Conservation (phyloP, 1,140 invertebrate genomes). For the Panulirus ornatus region DNA sequence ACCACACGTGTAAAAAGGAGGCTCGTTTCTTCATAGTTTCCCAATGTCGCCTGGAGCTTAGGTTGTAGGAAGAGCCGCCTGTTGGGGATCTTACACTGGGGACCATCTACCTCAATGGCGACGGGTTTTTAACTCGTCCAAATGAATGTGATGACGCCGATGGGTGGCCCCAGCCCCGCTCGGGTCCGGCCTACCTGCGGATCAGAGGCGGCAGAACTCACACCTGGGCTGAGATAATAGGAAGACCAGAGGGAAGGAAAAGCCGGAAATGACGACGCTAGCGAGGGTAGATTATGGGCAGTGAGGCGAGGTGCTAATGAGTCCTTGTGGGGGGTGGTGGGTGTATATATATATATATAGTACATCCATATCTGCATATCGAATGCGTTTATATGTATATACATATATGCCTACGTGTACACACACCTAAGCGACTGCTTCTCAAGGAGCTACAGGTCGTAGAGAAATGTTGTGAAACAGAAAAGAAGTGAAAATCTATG, state of each 20-base stretch:
- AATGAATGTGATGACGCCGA: not conserved
- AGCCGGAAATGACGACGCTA: constrained; percentile 55
- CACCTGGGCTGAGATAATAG: constrained; percentile 64
- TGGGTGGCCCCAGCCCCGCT: too few relatives aligned
- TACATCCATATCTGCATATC: too few relatives aligned
- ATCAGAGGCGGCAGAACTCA: constrained; percentile 67
- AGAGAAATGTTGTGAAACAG: too few relatives aligned
- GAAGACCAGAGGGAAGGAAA: constrained; percentile 29
- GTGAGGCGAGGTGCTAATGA: not conserved
- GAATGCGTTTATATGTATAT: too few relatives aligned
- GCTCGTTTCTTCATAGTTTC: too few relatives aligned
- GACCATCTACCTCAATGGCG: not conserved
- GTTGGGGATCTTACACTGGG: constrained; percentile 3
- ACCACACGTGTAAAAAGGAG: too few relatives aligned
- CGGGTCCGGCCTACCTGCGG: constrained; percentile 43
- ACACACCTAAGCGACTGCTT: too few relatives aligned
- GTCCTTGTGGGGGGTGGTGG: not conserved
- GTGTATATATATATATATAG: too few relatives aligned
- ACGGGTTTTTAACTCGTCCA: constrained; percentile 45
- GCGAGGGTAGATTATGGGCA: not conserved
- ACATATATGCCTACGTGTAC: too few relatives aligned
- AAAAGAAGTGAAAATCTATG: too few relatives aligned
- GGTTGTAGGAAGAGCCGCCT: constrained; percentile 35
- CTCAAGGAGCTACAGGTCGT: too few relatives aligned
- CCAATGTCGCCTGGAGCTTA: too few relatives aligned